Base-by-base conservation (phyloP, 2,113 vertebrate genomes). In the Phylloscopus trochiloides region DNA sequence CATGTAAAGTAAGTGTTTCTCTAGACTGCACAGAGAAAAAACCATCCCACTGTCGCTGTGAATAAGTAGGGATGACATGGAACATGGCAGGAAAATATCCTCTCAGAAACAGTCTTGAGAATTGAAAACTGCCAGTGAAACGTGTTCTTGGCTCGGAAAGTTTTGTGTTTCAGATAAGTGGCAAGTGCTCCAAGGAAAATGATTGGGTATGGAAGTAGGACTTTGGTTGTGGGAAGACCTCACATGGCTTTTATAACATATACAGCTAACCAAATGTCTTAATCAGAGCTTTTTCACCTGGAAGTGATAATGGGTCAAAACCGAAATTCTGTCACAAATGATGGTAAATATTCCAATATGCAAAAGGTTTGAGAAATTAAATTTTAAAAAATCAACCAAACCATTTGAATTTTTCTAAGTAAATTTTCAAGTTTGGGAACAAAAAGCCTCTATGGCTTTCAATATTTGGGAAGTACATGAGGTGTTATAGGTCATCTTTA, bases 321-420 rank as follows among this genome's bases (percentile, higher is more conserved):
- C 3, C 18, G 14, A 87, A 38, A 21, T 62, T 70, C 9, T 28
- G 1, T 55, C 31, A 10, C 26, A 51, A 68, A 51, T 28, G 25
- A 25, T 3, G 13, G 38, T 14, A 47, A 36, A 47, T 79, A 65
- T 83, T 31, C 16, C 31, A 20, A 47, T 5, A 29, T 42, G 13
- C 6, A 32, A 59, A n/a, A 47, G 1, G 1, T 29, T 29, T 47
- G 57, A 83, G 43, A 42, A 70, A 32, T 26, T 6, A 32, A 40
- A 54, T 31, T 31, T 4, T 0, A 10, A 43, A 47, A 31, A 36
- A 42, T 4, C 31, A 21, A 3, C 8, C 1, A 47, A 84, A 9
- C 3, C 0, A 10, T 42, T 83, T 50, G 4, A 21, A 24, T 61
- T 80, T 73, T 75, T 47, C 3, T 5, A 28, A 54, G 28, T 24